phyloP scores from a whole-genome alignment of 2,797 vertebrate species.

The Rhynchonycteris naso region DNA sequence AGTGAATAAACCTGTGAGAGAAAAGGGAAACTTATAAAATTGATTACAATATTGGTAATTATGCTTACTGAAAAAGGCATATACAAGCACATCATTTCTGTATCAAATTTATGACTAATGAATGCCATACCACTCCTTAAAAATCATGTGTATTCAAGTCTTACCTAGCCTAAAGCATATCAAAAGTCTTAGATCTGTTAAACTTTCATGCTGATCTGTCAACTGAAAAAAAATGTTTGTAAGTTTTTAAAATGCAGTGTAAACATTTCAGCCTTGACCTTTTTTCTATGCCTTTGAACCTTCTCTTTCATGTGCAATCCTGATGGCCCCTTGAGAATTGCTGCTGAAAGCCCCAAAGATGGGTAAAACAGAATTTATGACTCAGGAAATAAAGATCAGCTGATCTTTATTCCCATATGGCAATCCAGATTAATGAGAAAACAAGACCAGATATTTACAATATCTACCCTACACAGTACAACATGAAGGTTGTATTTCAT shows the following conservation, averaged over 20 bases:
- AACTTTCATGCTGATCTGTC: slow-evolving; percentile 82
- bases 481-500: slow-evolving; percentile 86
- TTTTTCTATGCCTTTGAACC: slow-evolving; percentile 88
- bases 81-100: slow-evolving; percentile 45
- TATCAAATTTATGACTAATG: slow-evolving; percentile 70
- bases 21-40: slow-evolving; percentile 68
- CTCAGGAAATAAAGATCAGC: slow-evolving; percentile 90
- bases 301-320: slow-evolving; percentile 88
- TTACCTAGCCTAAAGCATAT: slow-evolving; percentile 65
- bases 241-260: slow-evolving; percentile 78
- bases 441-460: slow-evolving; percentile 88
- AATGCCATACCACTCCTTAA: slow-evolving; percentile 64
- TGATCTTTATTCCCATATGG: slow-evolving; percentile 88
- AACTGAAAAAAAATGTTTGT: slow-evolving; percentile 86
- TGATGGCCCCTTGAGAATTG: slow-evolving; percentile 86
- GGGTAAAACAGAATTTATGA: slow-evolving; percentile 90
- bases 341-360: slow-evolving; percentile 87
- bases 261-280: slow-evolving; percentile 88
- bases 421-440: slow-evolving; percentile 88
- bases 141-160: slow-evolving; percentile 75
- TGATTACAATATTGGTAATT: slow-evolving; percentile 70
- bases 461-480: slow-evolving; percentile 85
- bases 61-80: slow-evolving; percentile 53
- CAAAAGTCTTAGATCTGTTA: slow-evolving; percentile 82
- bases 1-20: slow-evolving; percentile 64